Conservation (phyloP, 2,888 invertebrate species). For the Lysandra coridon region DNA sequence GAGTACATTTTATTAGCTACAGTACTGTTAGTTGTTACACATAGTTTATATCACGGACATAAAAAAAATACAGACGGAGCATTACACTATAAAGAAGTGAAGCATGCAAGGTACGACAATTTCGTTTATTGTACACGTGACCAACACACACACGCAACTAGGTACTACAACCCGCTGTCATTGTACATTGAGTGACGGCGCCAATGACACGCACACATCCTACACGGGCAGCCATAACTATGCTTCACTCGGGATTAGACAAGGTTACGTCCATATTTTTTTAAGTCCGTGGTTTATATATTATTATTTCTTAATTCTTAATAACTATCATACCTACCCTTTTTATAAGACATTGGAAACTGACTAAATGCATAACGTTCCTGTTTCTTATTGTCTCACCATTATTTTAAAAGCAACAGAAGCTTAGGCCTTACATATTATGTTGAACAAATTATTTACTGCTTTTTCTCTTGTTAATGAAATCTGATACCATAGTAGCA, state of each 20-base stretch:
- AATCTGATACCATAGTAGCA: conserved; percentile 65
- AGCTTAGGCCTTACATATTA: not conserved
- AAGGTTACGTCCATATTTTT: no score
- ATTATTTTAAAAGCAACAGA: not conserved
- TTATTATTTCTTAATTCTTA: not conserved
- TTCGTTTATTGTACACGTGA: no score
- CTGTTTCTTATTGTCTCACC: not conserved
- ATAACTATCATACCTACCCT: not conserved
- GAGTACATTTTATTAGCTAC: not conserved
- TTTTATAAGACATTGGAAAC: not conserved
- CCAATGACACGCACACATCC: no score
- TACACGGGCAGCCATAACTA: no score
- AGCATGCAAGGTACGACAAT: no score
- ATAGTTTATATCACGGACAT: not conserved
- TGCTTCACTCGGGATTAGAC: no score
- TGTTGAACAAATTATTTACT: conserved; percentile 26
- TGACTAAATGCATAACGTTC: not conserved
- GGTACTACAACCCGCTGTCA: no score
- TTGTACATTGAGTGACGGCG: no score
- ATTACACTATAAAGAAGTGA: no score
- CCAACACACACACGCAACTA: no score
- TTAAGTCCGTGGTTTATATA: no score
- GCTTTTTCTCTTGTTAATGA: conserved; percentile 50
- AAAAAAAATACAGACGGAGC: no score
- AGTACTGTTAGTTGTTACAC: not conserved